Conservation (phyloP, 2,888 invertebrate species). For the Phortica okadai region DNA sequence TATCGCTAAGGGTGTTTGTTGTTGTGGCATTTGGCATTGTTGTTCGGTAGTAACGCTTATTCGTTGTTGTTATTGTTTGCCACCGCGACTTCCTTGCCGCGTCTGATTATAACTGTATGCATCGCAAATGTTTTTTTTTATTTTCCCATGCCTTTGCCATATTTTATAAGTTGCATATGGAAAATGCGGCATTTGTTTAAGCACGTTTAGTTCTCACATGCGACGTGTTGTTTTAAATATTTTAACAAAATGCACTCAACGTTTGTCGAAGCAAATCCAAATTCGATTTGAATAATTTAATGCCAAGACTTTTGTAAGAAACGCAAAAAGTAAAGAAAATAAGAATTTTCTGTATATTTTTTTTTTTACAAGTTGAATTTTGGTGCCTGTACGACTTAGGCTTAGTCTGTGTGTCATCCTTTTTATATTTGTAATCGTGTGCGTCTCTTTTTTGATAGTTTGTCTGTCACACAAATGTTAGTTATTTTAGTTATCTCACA, state of each 20-base stretch:
- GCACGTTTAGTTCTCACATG: constrained; percentile 14
- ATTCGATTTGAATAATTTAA: constrained; percentile 33
- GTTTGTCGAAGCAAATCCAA: background rate
- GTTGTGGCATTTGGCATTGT: background rate
- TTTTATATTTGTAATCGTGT: background rate
- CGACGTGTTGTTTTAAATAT: background rate
- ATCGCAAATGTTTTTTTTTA: constrained; percentile 3
- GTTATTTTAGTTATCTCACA: background rate
- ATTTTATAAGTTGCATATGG: constrained; percentile 21
- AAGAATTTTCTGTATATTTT: too few relatives aligned
- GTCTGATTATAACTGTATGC: constrained; percentile 51
- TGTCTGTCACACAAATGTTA: background rate
- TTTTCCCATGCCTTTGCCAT: constrained; percentile 13
- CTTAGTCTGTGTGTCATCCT: background rate
- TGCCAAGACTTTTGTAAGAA: background rate
- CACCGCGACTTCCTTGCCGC: background rate
- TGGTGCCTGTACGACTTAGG: too few relatives aligned
- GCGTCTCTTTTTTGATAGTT: background rate
- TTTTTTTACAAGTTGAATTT: too few relatives aligned
- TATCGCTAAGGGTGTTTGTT: background rate
- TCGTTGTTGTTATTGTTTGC: background rate
- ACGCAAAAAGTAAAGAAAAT: too few relatives aligned
- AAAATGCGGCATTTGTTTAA: constrained; percentile 13
- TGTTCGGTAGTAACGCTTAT: background rate
- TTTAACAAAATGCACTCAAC: background rate